Conservation (phyloP, 2,113 vertebrate species). For the Aptenodytes patagonicus region DNA sequence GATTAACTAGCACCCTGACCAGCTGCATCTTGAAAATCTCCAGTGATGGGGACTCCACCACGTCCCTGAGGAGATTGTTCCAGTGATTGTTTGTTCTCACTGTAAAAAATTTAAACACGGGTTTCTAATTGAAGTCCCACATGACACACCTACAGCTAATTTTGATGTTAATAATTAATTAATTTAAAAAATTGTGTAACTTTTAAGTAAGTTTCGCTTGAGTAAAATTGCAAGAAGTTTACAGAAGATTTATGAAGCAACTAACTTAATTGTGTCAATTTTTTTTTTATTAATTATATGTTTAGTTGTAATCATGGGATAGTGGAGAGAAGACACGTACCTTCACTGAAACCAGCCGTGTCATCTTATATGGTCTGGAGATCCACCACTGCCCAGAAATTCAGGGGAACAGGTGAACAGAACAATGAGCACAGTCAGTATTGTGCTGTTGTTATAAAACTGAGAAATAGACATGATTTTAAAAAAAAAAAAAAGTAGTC, state of each 20-base stretch:
- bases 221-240: not conserved
- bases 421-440: not conserved
- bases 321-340: not conserved
- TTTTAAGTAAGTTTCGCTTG: not conserved
- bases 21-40: not conserved
- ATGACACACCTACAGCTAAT: not conserved
- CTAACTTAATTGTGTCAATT: not conserved
- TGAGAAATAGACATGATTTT: not conserved
- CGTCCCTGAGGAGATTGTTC: not conserved
- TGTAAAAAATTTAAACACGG: not conserved
- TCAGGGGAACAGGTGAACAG: not conserved
- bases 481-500: not conserved
- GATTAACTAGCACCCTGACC: not conserved
- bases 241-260: not conserved
- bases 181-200: fast-evolving
- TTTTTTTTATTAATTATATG: not conserved
- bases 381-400: not conserved
- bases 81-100: not conserved
- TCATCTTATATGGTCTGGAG: not conserved
- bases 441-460: not conserved
- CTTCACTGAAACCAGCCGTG: not conserved
- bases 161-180: not conserved
- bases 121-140: not conserved
- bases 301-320: not conserved
- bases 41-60: not conserved